Percentiles rank a stretch among this genome's conserved stretches.
Conservation (phyloP, 35 echinoderm and acorn worm species). For the Ophioderma brevispina region DNA sequence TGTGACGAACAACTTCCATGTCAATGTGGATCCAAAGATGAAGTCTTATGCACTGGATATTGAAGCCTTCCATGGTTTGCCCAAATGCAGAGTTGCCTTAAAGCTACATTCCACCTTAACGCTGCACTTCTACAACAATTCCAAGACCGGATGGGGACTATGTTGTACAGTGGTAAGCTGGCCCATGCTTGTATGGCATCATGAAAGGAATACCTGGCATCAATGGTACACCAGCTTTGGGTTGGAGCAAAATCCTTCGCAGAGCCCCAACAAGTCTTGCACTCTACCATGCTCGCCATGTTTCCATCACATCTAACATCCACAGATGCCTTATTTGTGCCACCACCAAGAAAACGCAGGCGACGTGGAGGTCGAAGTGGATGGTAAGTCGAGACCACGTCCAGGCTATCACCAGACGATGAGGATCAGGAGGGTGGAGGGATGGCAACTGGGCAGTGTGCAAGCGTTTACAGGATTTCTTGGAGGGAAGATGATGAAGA, state of each 20-base stretch:
- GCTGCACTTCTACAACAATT: neutral
- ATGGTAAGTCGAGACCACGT: neutral
- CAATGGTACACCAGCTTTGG: neutral
- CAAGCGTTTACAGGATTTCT: too few relatives aligned
- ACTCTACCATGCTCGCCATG: neutral
- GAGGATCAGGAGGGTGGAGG: too few relatives aligned
- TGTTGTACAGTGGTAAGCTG: slow-evolving; percentile 15
- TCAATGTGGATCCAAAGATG: neutral
- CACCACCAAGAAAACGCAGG: neutral
- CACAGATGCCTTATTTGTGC: neutral
- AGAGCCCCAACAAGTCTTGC: neutral
- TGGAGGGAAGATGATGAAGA: too few relatives aligned
- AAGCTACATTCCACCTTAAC: neutral
- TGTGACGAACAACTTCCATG: neutral
- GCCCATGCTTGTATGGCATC: slow-evolving; percentile 16
- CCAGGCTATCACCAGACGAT: too few relatives aligned
- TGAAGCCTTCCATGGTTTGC: neutral
- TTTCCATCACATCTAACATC: neutral
- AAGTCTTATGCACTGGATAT: neutral
- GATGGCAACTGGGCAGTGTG: too few relatives aligned
- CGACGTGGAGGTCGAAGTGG: neutral
- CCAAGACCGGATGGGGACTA: slow-evolving; percentile 9
- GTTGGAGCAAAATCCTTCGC: neutral
- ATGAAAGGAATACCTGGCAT: neutral
- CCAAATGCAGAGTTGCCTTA: neutral